phyloP scores from a whole-genome alignment of 2,888 invertebrate species.

The Netelia virgata region DNA sequence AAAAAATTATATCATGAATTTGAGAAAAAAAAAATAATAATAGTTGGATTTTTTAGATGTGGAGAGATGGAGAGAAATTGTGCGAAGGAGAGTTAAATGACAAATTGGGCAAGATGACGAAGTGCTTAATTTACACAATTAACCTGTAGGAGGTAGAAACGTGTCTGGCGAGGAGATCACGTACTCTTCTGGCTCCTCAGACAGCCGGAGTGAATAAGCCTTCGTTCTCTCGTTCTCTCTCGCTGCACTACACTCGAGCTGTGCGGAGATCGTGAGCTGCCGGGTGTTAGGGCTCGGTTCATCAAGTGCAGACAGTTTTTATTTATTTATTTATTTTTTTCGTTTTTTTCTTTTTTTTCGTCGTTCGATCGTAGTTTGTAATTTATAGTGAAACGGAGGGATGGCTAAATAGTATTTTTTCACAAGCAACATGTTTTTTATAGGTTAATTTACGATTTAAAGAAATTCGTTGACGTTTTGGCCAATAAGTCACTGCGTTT shows the following conservation, averaged over 20 bases:
- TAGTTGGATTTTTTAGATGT: not conserved
- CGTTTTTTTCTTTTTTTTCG: not conserved
- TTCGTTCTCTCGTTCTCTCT: slow-evolving; percentile 50
- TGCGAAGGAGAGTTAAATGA: slow-evolving; percentile 61
- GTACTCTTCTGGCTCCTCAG: slow-evolving; percentile 54
- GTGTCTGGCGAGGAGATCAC: slow-evolving; percentile 69
- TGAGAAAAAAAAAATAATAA: no score
- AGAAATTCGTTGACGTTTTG: not conserved
- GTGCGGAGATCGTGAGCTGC: slow-evolving; percentile 8
- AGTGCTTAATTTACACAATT: slow-evolving; percentile 72
- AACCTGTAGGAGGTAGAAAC: slow-evolving; percentile 68
- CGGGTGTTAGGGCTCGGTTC: slow-evolving; percentile 32
- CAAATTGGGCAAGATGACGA: slow-evolving; percentile 70
- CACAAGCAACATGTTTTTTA: not conserved
- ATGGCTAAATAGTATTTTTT: not conserved
- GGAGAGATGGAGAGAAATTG: slow-evolving; percentile 23
- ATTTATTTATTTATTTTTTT: no score
- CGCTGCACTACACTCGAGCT: slow-evolving; percentile 36
- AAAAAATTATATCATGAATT: no score
- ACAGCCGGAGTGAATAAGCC: slow-evolving; percentile 68
- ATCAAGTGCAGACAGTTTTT: slow-evolving; percentile 34
- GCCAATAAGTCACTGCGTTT: not conserved
- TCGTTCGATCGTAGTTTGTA: not conserved
- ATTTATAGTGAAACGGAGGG: not conserved
- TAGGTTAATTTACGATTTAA: not conserved